These are phyloP conservation scores for Callaeas wilsoni DNA, from an alignment of 2,113 vertebrate species.

Conservation along the genomic window DNA sequence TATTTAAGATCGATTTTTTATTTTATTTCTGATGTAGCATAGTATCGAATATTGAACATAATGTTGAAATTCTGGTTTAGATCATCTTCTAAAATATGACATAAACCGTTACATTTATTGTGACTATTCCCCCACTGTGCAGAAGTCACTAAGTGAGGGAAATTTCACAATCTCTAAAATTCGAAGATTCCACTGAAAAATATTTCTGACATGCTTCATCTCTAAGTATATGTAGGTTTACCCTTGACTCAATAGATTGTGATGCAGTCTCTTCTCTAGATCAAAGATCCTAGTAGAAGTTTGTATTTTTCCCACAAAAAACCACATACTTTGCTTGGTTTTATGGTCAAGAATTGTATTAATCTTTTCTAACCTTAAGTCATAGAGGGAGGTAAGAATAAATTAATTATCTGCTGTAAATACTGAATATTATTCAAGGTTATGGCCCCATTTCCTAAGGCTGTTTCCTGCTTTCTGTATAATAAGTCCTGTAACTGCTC, in stretches of 20 bases:
- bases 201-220: background rate
- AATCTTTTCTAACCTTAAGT: background rate
- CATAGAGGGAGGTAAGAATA: background rate
- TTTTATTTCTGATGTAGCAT: background rate
- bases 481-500: background rate
- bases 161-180: background rate
- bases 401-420: background rate
- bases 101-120: background rate
- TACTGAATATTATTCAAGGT: background rate
- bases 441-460: background rate
- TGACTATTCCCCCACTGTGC: background rate
- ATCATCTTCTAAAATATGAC: background rate
- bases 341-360: background rate
- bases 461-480: background rate
- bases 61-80: background rate
- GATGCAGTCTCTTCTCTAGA: background rate
- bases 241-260: background rate
- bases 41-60: background rate
- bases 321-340: background rate
- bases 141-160: background rate
- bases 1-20: background rate
- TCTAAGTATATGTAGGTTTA: background rate
- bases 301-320: background rate
- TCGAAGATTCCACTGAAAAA: background rate
- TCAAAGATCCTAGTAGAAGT: background rate